phyloP scores from a whole-genome alignment of 2,797 vertebrate genomes.

The Darevskia nairensis region DNA sequence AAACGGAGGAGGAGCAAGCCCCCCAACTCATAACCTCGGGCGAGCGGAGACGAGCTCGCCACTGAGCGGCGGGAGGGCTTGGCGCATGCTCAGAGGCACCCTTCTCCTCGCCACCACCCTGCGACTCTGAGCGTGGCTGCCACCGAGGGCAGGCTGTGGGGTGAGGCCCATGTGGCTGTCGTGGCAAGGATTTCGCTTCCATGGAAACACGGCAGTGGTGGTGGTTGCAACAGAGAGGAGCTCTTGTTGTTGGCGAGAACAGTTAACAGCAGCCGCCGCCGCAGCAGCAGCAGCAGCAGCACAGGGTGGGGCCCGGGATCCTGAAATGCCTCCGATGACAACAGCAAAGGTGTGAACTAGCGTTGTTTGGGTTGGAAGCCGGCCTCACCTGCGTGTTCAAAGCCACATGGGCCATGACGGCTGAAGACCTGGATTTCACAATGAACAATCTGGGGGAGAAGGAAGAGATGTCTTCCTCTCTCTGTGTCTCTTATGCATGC shows the following conservation, averaged over 20 bases:
- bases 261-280: not conserved
- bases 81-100: constrained; percentile 4
- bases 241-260: not conserved
- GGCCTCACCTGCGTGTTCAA: not conserved
- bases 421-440: not conserved
- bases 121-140: not conserved
- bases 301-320: not conserved
- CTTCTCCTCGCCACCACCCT: not conserved
- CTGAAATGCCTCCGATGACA: not conserved
- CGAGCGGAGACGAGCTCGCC: not conserved
- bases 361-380: not conserved
- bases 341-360: not conserved
- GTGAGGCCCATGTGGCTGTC: not conserved
- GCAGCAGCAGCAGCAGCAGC: too few relatives aligned
- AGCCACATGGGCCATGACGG: not conserved
- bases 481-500: too few relatives aligned
- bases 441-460: not conserved
- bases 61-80: not conserved
- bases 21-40: not conserved
- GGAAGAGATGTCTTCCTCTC: not conserved
- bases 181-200: constrained; percentile 4
- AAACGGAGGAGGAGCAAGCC: not conserved
- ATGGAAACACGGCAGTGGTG: constrained; percentile 10
- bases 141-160: not conserved
- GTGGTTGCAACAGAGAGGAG: not conserved